Evolutionary conservation across 2,888 invertebrate species (phyloP).

Genomic region (Harpalus rubripes): DNA sequence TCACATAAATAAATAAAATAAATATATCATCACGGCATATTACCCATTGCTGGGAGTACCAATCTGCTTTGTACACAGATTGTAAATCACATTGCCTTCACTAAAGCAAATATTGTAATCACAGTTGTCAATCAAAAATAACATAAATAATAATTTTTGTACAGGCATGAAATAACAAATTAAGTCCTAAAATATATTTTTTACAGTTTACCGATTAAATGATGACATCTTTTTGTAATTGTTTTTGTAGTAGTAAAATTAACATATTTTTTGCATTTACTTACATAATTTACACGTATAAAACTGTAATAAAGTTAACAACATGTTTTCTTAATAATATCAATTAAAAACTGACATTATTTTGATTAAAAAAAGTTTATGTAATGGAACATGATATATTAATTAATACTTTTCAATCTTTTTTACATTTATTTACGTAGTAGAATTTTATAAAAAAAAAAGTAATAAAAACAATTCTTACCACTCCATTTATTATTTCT

Average conservation of each 20-base stretch:
- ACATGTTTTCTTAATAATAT: constrained; percentile 10
- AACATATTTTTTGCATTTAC: constrained; percentile 38
- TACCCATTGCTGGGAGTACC: too few species aligned
- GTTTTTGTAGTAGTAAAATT: constrained; percentile 17
- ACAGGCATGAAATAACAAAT: too few species aligned
- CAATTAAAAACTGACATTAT: neutral
- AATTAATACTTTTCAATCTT: neutral
- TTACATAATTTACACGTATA: constrained; percentile 26
- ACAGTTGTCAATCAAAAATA: too few species aligned
- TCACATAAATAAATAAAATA: too few species aligned
- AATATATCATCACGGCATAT: too few species aligned
- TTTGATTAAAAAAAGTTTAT: too few species aligned
- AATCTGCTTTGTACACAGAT: too few species aligned
- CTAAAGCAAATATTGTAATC: too few species aligned
- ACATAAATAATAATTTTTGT: too few species aligned
- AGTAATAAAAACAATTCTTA: constrained; percentile 23
- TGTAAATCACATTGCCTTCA: too few species aligned
- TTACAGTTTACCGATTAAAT: neutral
- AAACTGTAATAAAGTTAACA: constrained; percentile 5
- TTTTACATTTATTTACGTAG: neutral
- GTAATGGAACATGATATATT: too few species aligned
- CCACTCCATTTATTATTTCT: constrained; percentile 53
- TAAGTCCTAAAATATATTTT: too few species aligned
- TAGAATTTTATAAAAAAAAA: neutral
- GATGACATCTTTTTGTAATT: neutral